Percentiles rank a stretch among this genome's conserved stretches.
phyloP scores from a whole-genome alignment of 2,113 vertebrate species.

The Neotoma lepida region DNA sequence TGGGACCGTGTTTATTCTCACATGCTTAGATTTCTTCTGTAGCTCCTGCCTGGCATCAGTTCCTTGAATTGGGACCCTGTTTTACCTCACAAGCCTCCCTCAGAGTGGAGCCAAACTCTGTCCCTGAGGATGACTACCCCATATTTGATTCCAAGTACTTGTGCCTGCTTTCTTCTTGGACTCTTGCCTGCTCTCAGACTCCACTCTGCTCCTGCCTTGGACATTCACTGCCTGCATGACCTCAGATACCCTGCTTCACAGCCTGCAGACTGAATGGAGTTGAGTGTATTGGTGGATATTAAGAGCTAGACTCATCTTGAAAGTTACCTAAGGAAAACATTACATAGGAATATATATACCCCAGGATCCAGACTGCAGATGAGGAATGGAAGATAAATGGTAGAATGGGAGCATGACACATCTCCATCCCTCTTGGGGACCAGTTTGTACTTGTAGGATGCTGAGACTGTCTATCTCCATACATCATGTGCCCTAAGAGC shows the following conservation, averaged over 20 bases:
- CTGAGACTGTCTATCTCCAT: background rate
- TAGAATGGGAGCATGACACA: too few species aligned
- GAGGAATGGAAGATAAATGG: background rate
- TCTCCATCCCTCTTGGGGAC: background rate
- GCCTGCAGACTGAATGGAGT: background rate
- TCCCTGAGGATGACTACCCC: background rate
- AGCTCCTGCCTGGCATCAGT: background rate
- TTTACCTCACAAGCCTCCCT: conserved; percentile 29
- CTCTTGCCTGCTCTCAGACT: background rate
- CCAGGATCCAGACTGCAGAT: too few species aligned
- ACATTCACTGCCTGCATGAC: background rate
- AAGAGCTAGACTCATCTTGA: background rate
- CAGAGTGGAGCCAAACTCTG: conserved; percentile 1
- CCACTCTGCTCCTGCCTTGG: background rate
- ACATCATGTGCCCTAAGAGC: background rate
- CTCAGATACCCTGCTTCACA: conserved; percentile 10
- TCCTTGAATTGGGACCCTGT: background rate
- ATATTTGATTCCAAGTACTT: conserved; percentile 16
- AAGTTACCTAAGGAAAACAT: background rate
- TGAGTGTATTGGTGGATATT: background rate
- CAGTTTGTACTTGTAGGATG: background rate
- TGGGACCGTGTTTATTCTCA: background rate
- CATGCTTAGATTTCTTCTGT: background rate
- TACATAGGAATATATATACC: background rate
- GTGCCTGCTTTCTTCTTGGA: conserved; percentile 22